A percentile compares a stretch with the other conserved stretches of the same genome.
These are phyloP conservation scores for Cheiracanthium punctorium DNA, from an alignment of 2,888 invertebrate species.

Conservation along the genomic window DNA sequence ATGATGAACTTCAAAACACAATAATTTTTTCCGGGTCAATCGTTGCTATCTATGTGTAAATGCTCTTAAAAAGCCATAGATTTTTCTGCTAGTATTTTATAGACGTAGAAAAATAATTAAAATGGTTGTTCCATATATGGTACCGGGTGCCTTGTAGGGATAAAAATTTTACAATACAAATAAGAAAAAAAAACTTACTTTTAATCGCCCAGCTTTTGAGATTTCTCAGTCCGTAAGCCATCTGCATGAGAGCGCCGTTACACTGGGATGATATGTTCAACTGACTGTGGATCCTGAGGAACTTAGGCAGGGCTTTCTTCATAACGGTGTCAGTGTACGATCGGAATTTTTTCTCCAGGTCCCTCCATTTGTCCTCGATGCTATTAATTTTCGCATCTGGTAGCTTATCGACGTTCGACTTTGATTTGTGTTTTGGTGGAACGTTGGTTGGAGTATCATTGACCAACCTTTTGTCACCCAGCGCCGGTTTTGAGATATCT, in stretches of 20 bases:
- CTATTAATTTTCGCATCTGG: not conserved
- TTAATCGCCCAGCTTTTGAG: slow-evolving; percentile 65
- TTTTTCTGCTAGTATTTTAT: too few species aligned
- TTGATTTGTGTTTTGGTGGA: not conserved
- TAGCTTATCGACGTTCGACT: not conserved
- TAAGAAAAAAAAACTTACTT: slow-evolving; percentile 42
- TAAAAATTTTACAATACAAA: too few species aligned
- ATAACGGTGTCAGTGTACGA: slow-evolving; percentile 44
- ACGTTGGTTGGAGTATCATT: not conserved
- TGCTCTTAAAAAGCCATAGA: too few species aligned
- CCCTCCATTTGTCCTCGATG: slow-evolving; percentile 51
- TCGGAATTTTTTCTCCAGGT: slow-evolving; percentile 48
- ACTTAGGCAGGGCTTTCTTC: slow-evolving; percentile 50
- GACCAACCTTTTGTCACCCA: not conserved
- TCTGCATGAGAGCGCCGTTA: slow-evolving; percentile 41
- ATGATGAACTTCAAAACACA: too few species aligned
- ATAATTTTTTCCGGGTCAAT: too few species aligned
- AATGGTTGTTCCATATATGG: too few species aligned
- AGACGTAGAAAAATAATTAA: too few species aligned
- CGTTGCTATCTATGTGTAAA: too few species aligned
- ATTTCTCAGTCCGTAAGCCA: slow-evolving; percentile 38
- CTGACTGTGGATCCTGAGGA: slow-evolving; percentile 52
- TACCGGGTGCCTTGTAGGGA: too few species aligned
- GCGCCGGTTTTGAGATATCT: too few species aligned
- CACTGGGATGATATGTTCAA: slow-evolving; percentile 48